Base-by-base conservation (phyloP, 2,113 vertebrate species). In the Engraulis encrasicolus region DNA sequence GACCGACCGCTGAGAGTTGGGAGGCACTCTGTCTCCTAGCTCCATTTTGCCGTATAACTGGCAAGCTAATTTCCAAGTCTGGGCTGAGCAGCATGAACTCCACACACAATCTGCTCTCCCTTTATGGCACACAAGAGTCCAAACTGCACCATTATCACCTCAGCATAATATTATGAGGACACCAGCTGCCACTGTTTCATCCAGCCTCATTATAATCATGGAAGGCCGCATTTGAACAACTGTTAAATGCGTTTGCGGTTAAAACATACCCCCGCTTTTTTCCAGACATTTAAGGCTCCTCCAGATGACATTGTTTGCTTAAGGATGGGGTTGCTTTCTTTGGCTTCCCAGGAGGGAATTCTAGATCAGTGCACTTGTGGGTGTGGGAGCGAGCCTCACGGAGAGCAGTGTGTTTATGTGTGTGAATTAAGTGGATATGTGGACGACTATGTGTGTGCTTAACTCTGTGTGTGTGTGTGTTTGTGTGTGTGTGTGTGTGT, bases 51-150 rank as follows among this genome's bases (percentile, higher is more conserved):
- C 58, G n/a, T n/a, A 86, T 74, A 78, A 80, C 78, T 61, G 80
- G 81, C 34, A 48, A 34, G 81, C 78, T 83, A 83, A 86, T 86
- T 66, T 66, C 78, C 27, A 85, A 86, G 85, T 66, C 58, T 27
- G 58, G 58, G 58, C 58, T 1, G 23, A 77, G 81, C 18, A 50
- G 50, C 34, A 38, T 66, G 58, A 66, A 66, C 58, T 66, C 58
- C 6, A 31, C 58, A 2, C 58, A 66, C 58, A 66, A 66, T 66
- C 58, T 66, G 58, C 58, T 66, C 23, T 66, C 54, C 18, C 58
- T 66, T 66, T 66, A 66, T 27, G 58, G 31, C 58, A 66, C 58
- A 66, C 58, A 27, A 27, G 58, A 66, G 58, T 66, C 58, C 58
- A 31, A 66, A 27, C 58, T 6, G 23, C 23, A 27, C 58, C 58